Evolutionary conservation across 1,140 invertebrate genomes (phyloP).

Genomic region (Polyergus mexicanus): DNA sequence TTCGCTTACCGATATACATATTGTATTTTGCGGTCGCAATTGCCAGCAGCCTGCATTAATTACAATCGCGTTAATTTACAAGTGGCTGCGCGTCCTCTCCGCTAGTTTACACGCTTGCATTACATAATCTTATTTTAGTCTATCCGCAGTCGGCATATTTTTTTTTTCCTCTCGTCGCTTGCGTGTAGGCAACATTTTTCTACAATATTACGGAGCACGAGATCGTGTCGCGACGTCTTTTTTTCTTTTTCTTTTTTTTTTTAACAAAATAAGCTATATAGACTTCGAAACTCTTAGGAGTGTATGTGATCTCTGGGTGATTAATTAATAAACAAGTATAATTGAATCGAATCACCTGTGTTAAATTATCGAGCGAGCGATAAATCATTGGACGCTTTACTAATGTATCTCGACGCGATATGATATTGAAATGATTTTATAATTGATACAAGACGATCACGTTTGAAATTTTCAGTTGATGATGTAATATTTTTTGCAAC

Average conservation of each 20-base stretch:
- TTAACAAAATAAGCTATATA: neutral
- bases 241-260: neutral
- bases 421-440: conserved; percentile 8
- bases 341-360: conserved; percentile 16
- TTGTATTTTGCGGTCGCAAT: neutral
- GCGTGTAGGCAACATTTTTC: neutral
- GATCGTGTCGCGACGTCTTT: neutral
- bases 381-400: neutral
- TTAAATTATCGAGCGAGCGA: conserved; percentile 22
- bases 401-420: neutral
- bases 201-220: neutral
- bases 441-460: neutral
- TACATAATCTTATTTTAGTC: conserved; percentile 50
- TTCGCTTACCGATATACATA: neutral
- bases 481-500: conserved; percentile 45
- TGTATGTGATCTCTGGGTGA: neutral
- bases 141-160: neutral
- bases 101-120: conserved; percentile 30
- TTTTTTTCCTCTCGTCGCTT: neutral
- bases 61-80: conserved; percentile 52
- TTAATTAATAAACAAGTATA: conserved; percentile 24
- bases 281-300: too few species aligned
- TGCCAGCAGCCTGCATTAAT: conserved; percentile 33
- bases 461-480: conserved; percentile 26
- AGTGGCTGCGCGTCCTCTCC: conserved; percentile 13